These are phyloP conservation scores for Coecobrya sp. DNA, from an alignment of 2,888 invertebrate species.

Conservation along the genomic window DNA sequence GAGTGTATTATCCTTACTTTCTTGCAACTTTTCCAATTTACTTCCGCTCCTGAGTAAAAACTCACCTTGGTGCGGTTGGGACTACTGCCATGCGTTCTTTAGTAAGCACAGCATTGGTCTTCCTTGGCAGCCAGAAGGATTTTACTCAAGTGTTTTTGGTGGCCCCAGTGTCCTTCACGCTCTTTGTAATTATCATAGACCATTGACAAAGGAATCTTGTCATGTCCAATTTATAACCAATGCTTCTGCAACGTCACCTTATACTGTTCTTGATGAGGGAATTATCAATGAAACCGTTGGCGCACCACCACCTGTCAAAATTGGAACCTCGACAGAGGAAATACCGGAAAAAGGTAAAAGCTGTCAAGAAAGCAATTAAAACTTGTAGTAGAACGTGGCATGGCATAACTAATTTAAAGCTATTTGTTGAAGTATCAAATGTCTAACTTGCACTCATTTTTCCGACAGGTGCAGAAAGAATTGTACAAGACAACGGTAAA, in stretches of 20 bases:
- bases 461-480: background rate
- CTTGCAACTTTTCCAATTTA: slow-evolving; percentile 82
- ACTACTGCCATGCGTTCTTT: slow-evolving; percentile 82
- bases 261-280: slow-evolving; percentile 58
- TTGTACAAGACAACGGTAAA: background rate
- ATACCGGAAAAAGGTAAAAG: slow-evolving; percentile 21
- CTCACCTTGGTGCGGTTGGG: slow-evolving; percentile 85
- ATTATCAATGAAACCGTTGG: slow-evolving; percentile 71
- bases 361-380: background rate
- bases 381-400: too few relatives aligned
- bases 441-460: background rate
- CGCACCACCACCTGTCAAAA: slow-evolving; percentile 22
- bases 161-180: slow-evolving; percentile 84
- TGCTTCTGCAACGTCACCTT: background rate
- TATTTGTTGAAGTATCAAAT: too few relatives aligned
- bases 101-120: slow-evolving; percentile 83
- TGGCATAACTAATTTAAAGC: too few relatives aligned
- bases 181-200: slow-evolving; percentile 84
- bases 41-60: slow-evolving; percentile 80
- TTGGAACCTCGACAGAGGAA: slow-evolving; percentile 51
- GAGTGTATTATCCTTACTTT: slow-evolving; percentile 71
- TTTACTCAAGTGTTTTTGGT: slow-evolving; percentile 85
- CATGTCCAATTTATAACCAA: slow-evolving; percentile 59
- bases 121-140: slow-evolving; percentile 86
- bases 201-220: slow-evolving; percentile 81